Evolutionary conservation across 2,888 invertebrate species (phyloP), one percentile per base, ranked within the genome.

Genomic region (Caenorhabditis sp.): DNA sequence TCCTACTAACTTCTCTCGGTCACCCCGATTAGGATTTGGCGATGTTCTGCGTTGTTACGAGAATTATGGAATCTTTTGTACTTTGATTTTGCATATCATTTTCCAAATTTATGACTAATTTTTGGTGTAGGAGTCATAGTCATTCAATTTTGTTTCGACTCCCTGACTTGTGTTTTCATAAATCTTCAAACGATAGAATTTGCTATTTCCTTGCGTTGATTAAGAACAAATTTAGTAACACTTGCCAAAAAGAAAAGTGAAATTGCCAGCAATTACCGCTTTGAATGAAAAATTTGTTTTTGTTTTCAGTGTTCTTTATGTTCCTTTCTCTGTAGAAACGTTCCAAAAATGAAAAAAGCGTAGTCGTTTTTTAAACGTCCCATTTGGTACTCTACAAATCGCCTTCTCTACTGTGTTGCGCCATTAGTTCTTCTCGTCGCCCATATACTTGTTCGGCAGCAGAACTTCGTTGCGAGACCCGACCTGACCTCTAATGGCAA

Each of bases 391-490:
- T n/a, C n/a, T n/a, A n/a, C n/a, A n/a, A n/a, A n/a, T n/a, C n/a
- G n/a, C n/a, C n/a, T n/a, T n/a, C n/a, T n/a, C n/a, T n/a, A n/a
- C n/a, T n/a, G n/a, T n/a, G n/a, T 32, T 32, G 32, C 32, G 47
- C 18, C 47, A 47, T 47, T 47, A 18, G 47, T 47, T 18, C 47
- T 47, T 50, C 15, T 11, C 44, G 13, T 62, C 1, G 6, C 8
- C 28, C 28, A n/a, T 32, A 9, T 5, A 13, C 40, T 40, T 13
- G 6, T 13, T 40, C 40, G 2, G 11, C 2, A n/a, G 35, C 53
- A 15, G 50, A 40, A 55, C 58, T 64, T 72, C 64, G 64, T 37
- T 64, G 47, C 72, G 58, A 28, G 72, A 65, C 72, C 71, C 40
- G 40, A 40, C 40, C 28, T 62, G 70, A 61, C 70, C 58, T 37